Percentiles rank a stretch among this genome's conserved stretches.
Evolutionary conservation across 1,140 invertebrate genomes (phyloP).

Genomic region (Hyposmocoma kahamanoa): DNA sequence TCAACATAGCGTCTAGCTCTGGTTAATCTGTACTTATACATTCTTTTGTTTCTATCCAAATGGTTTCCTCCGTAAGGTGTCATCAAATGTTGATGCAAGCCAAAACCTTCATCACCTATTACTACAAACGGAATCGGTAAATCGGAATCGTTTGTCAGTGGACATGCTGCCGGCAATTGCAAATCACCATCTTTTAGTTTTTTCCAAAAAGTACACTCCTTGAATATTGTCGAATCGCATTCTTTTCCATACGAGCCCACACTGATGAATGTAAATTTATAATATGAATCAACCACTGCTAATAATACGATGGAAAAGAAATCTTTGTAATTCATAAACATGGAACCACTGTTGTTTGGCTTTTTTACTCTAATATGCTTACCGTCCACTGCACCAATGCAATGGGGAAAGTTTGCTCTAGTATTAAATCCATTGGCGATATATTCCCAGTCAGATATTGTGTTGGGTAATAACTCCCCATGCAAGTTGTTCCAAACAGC

Average conservation of each 20-base stretch:
- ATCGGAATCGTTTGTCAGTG: slow-evolving; percentile 17
- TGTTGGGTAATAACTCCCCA: background rate
- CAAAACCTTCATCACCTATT: slow-evolving; percentile 45
- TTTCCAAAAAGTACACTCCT: slow-evolving; percentile 28
- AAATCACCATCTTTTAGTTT: slow-evolving; percentile 20
- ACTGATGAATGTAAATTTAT: slow-evolving; percentile 41
- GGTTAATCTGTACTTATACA: slow-evolving; percentile 54
- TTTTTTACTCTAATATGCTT: slow-evolving; percentile 46
- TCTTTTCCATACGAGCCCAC: slow-evolving; percentile 49
- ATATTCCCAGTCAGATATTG: background rate
- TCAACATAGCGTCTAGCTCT: slow-evolving; percentile 53
- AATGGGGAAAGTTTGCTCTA: slow-evolving; percentile 34
- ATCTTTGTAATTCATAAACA: slow-evolving; percentile 66
- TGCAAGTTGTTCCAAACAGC: background rate
- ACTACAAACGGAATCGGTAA: slow-evolving; percentile 21
- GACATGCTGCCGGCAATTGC: slow-evolving; percentile 23
- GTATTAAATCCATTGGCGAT: background rate
- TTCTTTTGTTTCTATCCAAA: slow-evolving; percentile 26
- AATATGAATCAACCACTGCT: slow-evolving; percentile 46
- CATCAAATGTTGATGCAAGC: slow-evolving; percentile 32
- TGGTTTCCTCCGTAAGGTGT: slow-evolving; percentile 40
- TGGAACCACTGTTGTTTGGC: slow-evolving; percentile 39
- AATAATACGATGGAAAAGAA: slow-evolving; percentile 57
- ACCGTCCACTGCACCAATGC: slow-evolving; percentile 59
- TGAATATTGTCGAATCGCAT: slow-evolving; percentile 41